These are phyloP conservation scores for Temnothorax unifasciatus DNA, from an alignment of 2,888 invertebrate species.

Conservation along the genomic window DNA sequence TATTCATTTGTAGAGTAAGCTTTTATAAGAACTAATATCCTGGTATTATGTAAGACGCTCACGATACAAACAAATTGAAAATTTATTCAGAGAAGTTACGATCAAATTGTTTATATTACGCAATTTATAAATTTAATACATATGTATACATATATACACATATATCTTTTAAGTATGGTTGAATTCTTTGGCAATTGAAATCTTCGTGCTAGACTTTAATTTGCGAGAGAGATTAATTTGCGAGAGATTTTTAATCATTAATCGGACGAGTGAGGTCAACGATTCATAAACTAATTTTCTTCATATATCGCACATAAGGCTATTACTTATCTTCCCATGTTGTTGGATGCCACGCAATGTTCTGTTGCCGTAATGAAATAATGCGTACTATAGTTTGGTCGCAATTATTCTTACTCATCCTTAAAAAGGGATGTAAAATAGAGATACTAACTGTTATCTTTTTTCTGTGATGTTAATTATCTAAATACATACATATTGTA, in stretches of 20 bases:
- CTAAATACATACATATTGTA: neutral
- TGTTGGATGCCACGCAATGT: conserved; percentile 1
- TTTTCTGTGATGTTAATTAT: neutral
- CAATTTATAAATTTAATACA: neutral
- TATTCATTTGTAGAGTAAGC: conserved; percentile 16
- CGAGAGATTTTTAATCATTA: conserved; percentile 5
- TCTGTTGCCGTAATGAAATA: conserved; percentile 15
- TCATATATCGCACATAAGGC: neutral
- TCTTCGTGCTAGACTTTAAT: neutral
- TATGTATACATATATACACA: neutral
- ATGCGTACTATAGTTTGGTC: neutral
- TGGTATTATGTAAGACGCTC: neutral
- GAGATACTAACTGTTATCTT: neutral
- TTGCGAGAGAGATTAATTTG: conserved; percentile 21
- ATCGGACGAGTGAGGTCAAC: neutral
- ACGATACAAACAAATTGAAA: neutral
- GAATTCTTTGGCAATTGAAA: neutral
- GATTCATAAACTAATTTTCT: conserved; percentile 7
- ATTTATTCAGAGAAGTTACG: neutral
- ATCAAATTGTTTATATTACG: neutral
- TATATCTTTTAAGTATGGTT: neutral
- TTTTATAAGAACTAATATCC: conserved; percentile 1
- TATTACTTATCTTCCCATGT: neutral
- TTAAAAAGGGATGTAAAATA: neutral
- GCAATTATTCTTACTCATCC: neutral